phyloP scores from a whole-genome alignment of 2,113 vertebrate genomes.

The Channa argus region DNA sequence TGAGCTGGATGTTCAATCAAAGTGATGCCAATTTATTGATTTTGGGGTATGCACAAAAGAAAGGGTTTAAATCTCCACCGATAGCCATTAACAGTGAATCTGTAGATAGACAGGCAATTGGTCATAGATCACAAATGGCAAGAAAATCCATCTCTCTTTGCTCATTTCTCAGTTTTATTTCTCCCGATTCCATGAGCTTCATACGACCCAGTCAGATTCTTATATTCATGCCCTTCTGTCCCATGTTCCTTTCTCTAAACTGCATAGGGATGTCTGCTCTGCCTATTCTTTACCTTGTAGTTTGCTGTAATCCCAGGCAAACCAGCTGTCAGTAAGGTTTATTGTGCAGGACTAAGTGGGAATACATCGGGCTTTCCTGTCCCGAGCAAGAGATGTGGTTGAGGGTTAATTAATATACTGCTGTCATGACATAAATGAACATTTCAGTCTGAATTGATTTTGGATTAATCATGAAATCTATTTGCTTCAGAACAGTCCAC shows the following conservation, averaged over 20 bases:
- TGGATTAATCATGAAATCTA: conserved; percentile 90
- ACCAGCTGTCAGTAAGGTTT: conserved; percentile 65
- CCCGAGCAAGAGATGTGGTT: conserved; percentile 8
- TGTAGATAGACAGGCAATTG: conserved; percentile 77
- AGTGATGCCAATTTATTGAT: conserved; percentile 81
- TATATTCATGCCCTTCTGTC: not conserved
- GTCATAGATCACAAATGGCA: conserved; percentile 81
- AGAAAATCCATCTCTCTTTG: conserved; percentile 78
- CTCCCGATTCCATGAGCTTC: conserved; percentile 15
- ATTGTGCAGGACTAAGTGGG: conserved; percentile 62
- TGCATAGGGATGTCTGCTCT: not conserved
- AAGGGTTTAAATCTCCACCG: conserved; percentile 78
- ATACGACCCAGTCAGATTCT: conserved; percentile 21
- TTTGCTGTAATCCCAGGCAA: conserved; percentile 23
- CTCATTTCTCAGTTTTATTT: conserved; percentile 62
- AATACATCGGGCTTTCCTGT: conserved; percentile 39
- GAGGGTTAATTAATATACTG: conserved; percentile 88
- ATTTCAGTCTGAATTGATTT: conserved; percentile 93
- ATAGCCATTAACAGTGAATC: conserved; percentile 79
- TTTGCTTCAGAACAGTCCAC: conserved; percentile 85
- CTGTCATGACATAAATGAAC: conserved; percentile 88
- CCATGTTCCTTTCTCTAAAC: conserved; percentile 5
- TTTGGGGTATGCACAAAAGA: conserved; percentile 75
- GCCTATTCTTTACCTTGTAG: conserved; percentile 5
- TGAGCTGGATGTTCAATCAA: conserved; percentile 81